These are phyloP conservation scores for Cygnus atratus DNA, from an alignment of 2,113 vertebrate genomes.

Conservation along the genomic window DNA sequence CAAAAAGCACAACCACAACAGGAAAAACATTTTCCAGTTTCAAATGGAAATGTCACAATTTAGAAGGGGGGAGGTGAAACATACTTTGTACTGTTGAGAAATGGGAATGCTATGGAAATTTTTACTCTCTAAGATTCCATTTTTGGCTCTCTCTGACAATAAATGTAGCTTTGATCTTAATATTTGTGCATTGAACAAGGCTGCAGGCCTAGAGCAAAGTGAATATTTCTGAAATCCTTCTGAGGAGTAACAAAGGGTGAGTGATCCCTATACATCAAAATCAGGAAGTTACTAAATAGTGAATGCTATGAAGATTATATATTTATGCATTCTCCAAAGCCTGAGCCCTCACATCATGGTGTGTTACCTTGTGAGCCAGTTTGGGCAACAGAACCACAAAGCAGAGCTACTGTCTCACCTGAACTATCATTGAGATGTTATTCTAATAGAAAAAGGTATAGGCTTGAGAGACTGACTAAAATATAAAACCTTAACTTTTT, in stretches of 20 bases:
- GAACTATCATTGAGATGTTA: not conserved
- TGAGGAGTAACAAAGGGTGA: conserved; percentile 10
- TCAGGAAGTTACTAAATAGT: not conserved
- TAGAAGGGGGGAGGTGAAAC: not conserved
- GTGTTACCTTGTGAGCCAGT: not conserved
- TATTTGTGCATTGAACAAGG: not conserved
- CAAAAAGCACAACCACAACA: not conserved
- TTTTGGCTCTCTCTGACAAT: not conserved
- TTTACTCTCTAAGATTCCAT: not conserved
- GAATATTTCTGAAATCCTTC: conserved; percentile 15
- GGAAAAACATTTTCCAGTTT: not conserved
- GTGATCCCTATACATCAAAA: not conserved
- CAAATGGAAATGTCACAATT: not conserved
- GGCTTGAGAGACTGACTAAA: not conserved
- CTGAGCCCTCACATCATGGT: not conserved
- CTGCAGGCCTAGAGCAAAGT: conserved; percentile 9
- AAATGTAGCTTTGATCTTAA: conserved; percentile 15
- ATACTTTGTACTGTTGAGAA: not conserved
- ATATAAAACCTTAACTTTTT: not conserved
- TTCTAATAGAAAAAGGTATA: not conserved
- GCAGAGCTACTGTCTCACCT: not conserved
- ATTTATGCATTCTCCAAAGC: not conserved
- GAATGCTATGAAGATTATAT: not conserved
- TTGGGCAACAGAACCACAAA: not conserved
- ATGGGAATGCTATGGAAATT: not conserved